Base-by-base conservation (phyloP, 2,113 vertebrate genomes). In the Labrus mixtus region DNA sequence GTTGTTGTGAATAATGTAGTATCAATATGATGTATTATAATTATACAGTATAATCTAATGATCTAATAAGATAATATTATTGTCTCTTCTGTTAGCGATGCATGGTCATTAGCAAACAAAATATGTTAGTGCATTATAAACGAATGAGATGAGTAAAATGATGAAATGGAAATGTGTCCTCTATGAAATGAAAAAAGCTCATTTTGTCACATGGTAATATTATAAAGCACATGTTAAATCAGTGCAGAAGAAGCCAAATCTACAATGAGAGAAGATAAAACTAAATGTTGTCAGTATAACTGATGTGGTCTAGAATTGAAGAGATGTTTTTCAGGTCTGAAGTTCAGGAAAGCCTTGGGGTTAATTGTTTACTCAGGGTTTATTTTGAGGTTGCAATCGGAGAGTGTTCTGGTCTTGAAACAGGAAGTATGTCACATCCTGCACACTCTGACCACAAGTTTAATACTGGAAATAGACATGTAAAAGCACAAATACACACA, bases 391-490 rank as follows among this genome's bases (percentile, higher is more conserved):
- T 85, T 88, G 71, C 67, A 85, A 85, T 92, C 85, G 84, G 71
- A 86, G 83, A 55, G 11, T 80, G 76, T 69, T 59, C 84, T 82
- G 22, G 81, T 62, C 65, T 77, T 60, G 50, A 64, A 78, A 85
- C 83, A 91, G 89, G 87, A 90, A 90, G 86, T 79, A 79, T 89
- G 88, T 88, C 82, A 85, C 79, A 89, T 92, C 89, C 86, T 91
- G 87, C 75, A 72, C 78, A 64, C 70, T 83, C 76, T 87, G 81
- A 91, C 84, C 85, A 85, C 88, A 89, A 76, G 66, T 74, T 84
- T 59, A 71, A 87, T 69, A 69, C 59, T 57, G 58, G 65, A 64
- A 71, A 77, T 6, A 78, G 62, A 68, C 17, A 68, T 41, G 62
- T 43, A 67, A 58, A 68, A 16, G 43, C 43, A 59, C 76, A 76